Evolutionary conservation across 2,797 vertebrate species (phyloP), one percentile per base, ranked within the genome.

Genomic region (Crax fasciolata): DNA sequence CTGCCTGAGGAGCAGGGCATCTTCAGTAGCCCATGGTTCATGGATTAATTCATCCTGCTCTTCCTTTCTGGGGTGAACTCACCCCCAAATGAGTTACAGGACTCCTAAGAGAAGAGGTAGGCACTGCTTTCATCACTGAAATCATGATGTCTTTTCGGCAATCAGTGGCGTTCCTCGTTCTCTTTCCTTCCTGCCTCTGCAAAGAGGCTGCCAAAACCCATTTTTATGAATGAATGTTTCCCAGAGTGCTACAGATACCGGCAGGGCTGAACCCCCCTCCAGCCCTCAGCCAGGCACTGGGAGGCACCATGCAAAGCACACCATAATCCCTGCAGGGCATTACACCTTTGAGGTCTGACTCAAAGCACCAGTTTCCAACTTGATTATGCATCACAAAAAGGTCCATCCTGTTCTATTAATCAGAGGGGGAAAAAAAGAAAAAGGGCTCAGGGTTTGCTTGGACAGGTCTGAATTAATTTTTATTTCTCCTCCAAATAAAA

Each of bases 181-280:
- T 72, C 67, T 32, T 82, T 48, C 52, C 71, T 74, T 75, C 51
- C 51, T 20, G 24, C 76, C 30, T 68, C 63, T 78, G 38, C 51
- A 70, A 95, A 91, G 59, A 52, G 57, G 27, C 13, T 67, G 44
- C 48, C 73, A 82, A 91, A 93, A 75, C 7, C 27, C 32, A 30
- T 23, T 90, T 93, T 86, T 67, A 70, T 58, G 62, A 88, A 83
- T 68, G 51, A 90, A 78, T 41, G 23, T 52, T 82, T 84, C 76
- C 57, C 68, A 43, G 77, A 89, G 49, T 43, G 49, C 80, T 84
- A 49, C 0, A 91, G 70, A 86, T 6, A 84, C 44, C 49, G 75
- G 51, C 16, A 74, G 6, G 44, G 41, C 80, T 76, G 90, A 58
- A 91, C 74, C 63, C 67, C 41, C 63, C 84, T 70, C 2, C 71